A percentile compares a stretch with the other conserved stretches of the same genome.
Evolutionary conservation across 2,888 invertebrate species (phyloP).

Genomic region (Drosophila borborema): DNA sequence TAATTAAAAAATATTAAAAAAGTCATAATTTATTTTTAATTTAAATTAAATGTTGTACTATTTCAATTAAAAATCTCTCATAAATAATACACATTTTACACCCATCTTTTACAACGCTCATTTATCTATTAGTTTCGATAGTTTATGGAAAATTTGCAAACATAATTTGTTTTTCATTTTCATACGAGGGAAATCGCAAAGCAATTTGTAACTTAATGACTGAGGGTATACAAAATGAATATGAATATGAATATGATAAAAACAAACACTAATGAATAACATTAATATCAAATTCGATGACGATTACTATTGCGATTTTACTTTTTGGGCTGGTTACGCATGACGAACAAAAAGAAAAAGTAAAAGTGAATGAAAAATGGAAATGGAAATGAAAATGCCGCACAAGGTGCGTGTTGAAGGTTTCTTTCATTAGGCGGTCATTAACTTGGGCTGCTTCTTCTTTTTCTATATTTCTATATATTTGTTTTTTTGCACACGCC

Average conservation of each 20-base stretch:
- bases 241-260: background rate
- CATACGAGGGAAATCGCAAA: constrained; percentile 5
- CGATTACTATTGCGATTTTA: constrained; percentile 12
- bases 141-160: background rate
- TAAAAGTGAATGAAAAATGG: constrained; percentile 60
- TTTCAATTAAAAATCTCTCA: background rate
- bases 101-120: background rate
- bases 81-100: background rate
- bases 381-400: constrained; percentile 31
- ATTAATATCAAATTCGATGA: constrained; percentile 16
- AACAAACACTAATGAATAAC: background rate
- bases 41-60: background rate
- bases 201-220: constrained; percentile 18
- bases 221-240: background rate
- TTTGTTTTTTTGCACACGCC: constrained; percentile 20
- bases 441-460: constrained; percentile 46
- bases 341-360: constrained; percentile 44
- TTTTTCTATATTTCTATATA: background rate
- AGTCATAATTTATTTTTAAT: background rate
- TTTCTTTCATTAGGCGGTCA: constrained; percentile 51
- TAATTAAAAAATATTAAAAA: no score
- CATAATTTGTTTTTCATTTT: constrained; percentile 9
- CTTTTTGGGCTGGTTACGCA: constrained; percentile 63
- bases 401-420: constrained; percentile 64
- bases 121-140: constrained; percentile 25